phyloP scores from a whole-genome alignment of 2,113 vertebrate genomes.

The Holacanthus passer region DNA sequence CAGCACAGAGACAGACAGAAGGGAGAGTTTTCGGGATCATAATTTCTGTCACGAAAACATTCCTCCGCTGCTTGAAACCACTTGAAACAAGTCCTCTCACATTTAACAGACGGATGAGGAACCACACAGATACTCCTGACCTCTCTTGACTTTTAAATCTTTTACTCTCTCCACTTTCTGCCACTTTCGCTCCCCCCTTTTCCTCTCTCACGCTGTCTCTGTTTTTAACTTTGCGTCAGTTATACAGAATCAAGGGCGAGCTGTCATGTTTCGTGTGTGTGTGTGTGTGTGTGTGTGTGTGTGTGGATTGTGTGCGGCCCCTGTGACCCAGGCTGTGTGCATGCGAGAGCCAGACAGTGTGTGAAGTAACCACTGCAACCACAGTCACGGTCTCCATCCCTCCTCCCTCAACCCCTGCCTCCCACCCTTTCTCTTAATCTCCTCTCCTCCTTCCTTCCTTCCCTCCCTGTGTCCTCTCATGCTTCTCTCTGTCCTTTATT shows the following conservation, averaged over 20 bases:
- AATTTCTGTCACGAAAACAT: constrained; percentile 70
- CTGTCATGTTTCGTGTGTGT: constrained; percentile 43
- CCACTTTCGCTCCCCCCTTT: constrained; percentile 42
- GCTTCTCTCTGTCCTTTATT: background rate
- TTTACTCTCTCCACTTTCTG: constrained; percentile 67
- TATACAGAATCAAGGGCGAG: constrained; percentile 42
- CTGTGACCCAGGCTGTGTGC: constrained; percentile 68
- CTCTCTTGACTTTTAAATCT: constrained; percentile 76
- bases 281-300: constrained; percentile 26
- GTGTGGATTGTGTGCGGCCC: constrained; percentile 46
- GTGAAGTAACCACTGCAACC: constrained; percentile 73
- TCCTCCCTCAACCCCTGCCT: constrained; percentile 40
- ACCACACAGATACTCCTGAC: constrained; percentile 71
- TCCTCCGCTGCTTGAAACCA: constrained; percentile 63
- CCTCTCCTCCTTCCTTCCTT: constrained; percentile 7
- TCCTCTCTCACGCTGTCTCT: constrained; percentile 36
- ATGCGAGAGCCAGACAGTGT: constrained; percentile 71
- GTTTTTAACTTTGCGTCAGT: constrained; percentile 63
- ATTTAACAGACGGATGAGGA: constrained; percentile 70
- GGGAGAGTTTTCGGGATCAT: constrained; percentile 53
- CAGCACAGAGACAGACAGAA: constrained; percentile 23
- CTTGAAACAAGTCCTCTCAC: constrained; percentile 73
- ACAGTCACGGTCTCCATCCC: constrained; percentile 56
- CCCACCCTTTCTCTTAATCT: constrained; percentile 5
- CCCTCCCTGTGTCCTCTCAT: constrained; percentile 13